A percentile compares a stretch with the other conserved stretches of the same genome.
These are phyloP conservation scores for Girardia tigrina DNA, from an alignment of 2,888 invertebrate species.

Conservation along the genomic window DNA sequence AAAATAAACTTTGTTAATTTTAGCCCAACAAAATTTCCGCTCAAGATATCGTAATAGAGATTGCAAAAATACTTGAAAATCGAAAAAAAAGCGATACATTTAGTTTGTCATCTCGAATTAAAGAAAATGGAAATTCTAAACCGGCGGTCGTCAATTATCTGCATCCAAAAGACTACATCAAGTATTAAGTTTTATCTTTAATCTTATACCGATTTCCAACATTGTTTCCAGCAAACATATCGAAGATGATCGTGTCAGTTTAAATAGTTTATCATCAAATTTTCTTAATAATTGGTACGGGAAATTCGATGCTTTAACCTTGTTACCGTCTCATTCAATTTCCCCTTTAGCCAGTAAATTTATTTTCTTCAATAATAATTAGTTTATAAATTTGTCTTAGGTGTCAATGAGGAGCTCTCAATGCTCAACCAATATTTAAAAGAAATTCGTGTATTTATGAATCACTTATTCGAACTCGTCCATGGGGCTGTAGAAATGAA, in stretches of 20 bases:
- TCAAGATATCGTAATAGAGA: neutral
- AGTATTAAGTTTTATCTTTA: no score
- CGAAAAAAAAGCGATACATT: neutral
- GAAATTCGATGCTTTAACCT: neutral
- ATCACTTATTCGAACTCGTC: neutral
- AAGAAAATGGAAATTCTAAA: neutral
- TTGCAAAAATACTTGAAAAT: neutral
- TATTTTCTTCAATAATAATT: neutral
- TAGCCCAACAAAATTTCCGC: neutral
- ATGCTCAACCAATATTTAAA: neutral
- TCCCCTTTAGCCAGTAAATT: neutral
- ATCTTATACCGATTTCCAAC: no score
- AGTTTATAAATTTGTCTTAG: neutral
- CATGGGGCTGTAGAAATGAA: neutral
- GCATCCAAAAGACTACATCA: no score
- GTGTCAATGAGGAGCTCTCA: neutral
- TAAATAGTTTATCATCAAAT: neutral
- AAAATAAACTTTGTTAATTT: neutral
- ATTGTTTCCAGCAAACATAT: no score
- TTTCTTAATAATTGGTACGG: conserved; percentile 12
- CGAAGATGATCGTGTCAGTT: neutral
- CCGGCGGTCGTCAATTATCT: no score
- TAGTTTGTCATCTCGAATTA: neutral
- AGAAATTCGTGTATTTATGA: neutral
- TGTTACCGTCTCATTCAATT: neutral